phyloP scores from a whole-genome alignment of 2,113 vertebrate species.

The Burhinus oedicnemus region DNA sequence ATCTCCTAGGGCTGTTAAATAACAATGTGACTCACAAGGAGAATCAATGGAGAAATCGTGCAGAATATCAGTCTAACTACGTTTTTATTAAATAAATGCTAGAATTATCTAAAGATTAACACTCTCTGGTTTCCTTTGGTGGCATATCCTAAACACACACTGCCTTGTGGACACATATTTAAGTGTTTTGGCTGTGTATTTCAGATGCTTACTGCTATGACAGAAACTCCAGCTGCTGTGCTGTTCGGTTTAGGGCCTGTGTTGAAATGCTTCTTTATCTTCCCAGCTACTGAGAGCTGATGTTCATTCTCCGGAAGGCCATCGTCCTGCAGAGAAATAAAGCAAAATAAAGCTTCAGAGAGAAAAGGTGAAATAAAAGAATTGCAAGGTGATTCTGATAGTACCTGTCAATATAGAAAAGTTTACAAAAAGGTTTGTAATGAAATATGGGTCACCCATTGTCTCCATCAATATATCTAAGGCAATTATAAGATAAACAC shows the following conservation, averaged over 20 bases:
- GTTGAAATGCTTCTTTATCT: conserved; percentile 98
- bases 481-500: background rate
- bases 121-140: conserved; percentile 17
- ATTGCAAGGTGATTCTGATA: background rate
- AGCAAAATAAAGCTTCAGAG: background rate
- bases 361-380: background rate
- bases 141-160: background rate
- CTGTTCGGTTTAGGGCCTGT: conserved; percentile 86
- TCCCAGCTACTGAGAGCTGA: conserved; percentile 93
- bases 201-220: conserved; percentile 93
- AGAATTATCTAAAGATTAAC: conserved; percentile 41
- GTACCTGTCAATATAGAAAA: background rate
- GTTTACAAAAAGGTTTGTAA: background rate
- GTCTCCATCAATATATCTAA: background rate
- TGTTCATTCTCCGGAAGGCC: conserved; percentile 87
- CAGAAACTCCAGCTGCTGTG: conserved; percentile 92
- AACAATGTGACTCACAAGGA: conserved; percentile 52
- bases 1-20: conserved; percentile 1
- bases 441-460: background rate
- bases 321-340: conserved; percentile 83
- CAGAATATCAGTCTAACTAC: background rate
- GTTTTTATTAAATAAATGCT: background rate
- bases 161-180: conserved; percentile 19
- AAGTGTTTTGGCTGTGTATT: conserved; percentile 66
- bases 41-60: conserved; percentile 31